Percentiles rank a stretch among this genome's conserved stretches.
phyloP scores from a whole-genome alignment of 2,113 vertebrate species.

The Sebastes fasciatus region DNA sequence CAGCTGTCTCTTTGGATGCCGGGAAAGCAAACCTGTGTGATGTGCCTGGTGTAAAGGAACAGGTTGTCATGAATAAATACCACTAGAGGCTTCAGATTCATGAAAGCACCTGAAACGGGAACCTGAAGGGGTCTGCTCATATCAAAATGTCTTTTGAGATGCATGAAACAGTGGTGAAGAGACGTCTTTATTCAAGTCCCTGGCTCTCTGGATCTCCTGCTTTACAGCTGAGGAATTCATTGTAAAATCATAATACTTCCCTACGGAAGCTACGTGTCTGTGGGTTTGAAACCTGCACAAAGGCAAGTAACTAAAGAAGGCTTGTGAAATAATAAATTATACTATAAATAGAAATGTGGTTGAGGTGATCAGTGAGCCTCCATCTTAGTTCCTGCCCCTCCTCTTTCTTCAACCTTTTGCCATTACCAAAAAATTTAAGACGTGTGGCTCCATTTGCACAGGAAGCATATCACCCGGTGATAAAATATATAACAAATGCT shows the following conservation, averaged over 20 bases:
- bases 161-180: constrained; percentile 35
- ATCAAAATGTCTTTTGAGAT: constrained; percentile 56
- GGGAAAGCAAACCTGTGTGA: constrained; percentile 57
- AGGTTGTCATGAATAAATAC: constrained; percentile 63
- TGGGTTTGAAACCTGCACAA: constrained; percentile 9
- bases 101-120: constrained; percentile 47
- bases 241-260: constrained; percentile 1
- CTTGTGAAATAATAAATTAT: constrained; percentile 21
- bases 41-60: constrained; percentile 54
- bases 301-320: background rate
- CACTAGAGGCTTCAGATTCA: constrained; percentile 52
- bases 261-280: background rate
- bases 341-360: constrained; percentile 1
- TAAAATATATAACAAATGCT: background rate
- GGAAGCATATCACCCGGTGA: background rate
- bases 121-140: constrained; percentile 50
- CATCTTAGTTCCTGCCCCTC: constrained; percentile 23
- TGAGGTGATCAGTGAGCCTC: constrained; percentile 19
- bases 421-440: background rate
- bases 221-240: constrained; percentile 5
- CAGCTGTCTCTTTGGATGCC: constrained; percentile 66
- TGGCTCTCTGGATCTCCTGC: background rate
- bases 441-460: background rate
- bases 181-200: constrained; percentile 37
- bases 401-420: constrained; percentile 24